Evolutionary conservation across 2,113 vertebrate genomes (phyloP).

Genomic region (Hymenochirus boettgeri): DNA sequence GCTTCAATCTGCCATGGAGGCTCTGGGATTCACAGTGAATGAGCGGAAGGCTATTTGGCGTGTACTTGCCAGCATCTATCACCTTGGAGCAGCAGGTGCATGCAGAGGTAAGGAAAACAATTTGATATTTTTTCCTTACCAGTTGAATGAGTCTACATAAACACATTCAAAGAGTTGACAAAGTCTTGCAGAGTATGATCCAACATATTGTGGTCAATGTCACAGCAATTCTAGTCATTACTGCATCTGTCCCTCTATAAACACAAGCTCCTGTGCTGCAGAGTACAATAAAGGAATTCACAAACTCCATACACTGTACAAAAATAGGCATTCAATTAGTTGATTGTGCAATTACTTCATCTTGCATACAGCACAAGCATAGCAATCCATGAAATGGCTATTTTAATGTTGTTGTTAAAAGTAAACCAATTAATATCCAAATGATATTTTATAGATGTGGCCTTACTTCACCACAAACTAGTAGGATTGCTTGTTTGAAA

Average conservation of each 20-base stretch:
- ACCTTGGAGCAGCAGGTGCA: slow-evolving; percentile 82
- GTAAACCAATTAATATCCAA: too few species aligned
- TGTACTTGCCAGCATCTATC: slow-evolving; percentile 82
- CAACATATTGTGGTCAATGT: background rate
- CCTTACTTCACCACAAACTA: too few species aligned
- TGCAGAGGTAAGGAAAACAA: slow-evolving; percentile 75
- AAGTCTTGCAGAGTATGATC: background rate
- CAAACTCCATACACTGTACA: too few species aligned
- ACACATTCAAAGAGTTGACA: slow-evolving; percentile 8
- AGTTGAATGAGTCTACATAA: slow-evolving; percentile 13
- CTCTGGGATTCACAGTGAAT: slow-evolving; percentile 62
- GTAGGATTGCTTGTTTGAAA: too few species aligned
- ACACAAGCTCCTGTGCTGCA: too few species aligned
- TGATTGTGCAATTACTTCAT: too few species aligned
- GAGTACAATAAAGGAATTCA: too few species aligned
- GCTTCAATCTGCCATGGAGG: slow-evolving; percentile 80
- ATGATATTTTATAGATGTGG: too few species aligned
- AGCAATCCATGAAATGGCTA: too few species aligned
- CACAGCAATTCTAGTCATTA: background rate
- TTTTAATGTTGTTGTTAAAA: too few species aligned
- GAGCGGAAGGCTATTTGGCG: slow-evolving; percentile 85
- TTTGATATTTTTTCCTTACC: background rate
- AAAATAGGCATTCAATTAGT: too few species aligned
- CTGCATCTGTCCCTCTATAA: background rate
- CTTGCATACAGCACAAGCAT: too few species aligned